phyloP scores from a whole-genome alignment of 2,888 invertebrate species.

The Tholera decimalis region DNA sequence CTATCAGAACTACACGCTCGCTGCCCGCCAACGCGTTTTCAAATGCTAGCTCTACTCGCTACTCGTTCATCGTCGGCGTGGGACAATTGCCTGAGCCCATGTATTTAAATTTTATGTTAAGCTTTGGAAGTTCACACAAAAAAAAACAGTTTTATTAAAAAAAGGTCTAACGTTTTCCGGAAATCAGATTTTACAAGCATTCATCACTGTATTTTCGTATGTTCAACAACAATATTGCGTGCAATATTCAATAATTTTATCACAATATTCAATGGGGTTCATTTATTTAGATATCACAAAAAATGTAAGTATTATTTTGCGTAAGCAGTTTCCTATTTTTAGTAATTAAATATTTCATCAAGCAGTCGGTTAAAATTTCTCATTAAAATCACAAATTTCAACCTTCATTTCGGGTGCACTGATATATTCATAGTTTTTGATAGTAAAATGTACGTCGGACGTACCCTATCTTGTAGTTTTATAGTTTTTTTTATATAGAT shows the following conservation, averaged over 20 bases:
- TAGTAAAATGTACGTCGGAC: not conserved
- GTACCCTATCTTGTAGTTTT: not conserved
- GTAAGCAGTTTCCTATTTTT: slow-evolving; percentile 6
- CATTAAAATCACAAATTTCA: not conserved
- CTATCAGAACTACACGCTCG: no score
- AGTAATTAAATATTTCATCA: not conserved
- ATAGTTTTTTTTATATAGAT: not conserved
- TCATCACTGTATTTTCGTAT: not conserved
- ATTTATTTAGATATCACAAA: slow-evolving; percentile 8
- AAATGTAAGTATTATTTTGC: slow-evolving; percentile 9
- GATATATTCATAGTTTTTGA: not conserved
- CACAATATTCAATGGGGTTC: slow-evolving; percentile 15
- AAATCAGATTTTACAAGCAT: no score
- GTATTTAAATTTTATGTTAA: not conserved
- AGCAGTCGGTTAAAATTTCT: not conserved
- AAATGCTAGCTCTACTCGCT: no score
- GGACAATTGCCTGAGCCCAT: no score
- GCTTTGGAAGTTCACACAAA: not conserved
- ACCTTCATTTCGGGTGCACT: not conserved
- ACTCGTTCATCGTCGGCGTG: no score
- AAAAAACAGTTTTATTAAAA: not conserved
- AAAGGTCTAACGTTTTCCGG: no score
- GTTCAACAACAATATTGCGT: not conserved
- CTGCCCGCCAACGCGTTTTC: no score
- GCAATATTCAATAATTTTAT: not conserved